Percentiles rank a stretch among this genome's conserved stretches.
phyloP scores from a whole-genome alignment of 2,113 vertebrate genomes.

The Silurus asotus region DNA sequence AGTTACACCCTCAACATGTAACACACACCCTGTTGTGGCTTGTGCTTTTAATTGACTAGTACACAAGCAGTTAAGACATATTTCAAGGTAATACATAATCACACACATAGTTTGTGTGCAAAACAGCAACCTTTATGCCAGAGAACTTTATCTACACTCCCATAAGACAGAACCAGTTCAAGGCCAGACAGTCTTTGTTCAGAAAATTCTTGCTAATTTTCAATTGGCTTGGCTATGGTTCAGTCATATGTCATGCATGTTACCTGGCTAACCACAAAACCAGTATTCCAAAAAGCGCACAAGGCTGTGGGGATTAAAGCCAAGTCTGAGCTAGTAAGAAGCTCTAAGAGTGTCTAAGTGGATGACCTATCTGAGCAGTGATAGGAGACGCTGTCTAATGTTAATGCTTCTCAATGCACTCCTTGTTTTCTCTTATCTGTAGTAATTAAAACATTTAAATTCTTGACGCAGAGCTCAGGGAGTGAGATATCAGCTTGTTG shows the following conservation, averaged over 20 bases:
- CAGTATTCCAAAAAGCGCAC: slow-evolving; percentile 51
- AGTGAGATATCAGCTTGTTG: slow-evolving; percentile 59
- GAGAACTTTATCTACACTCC: slow-evolving; percentile 33
- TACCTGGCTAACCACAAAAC: slow-evolving; percentile 40
- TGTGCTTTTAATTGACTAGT: slow-evolving; percentile 3
- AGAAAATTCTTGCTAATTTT: slow-evolving; percentile 1
- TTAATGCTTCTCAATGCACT: slow-evolving; percentile 64
- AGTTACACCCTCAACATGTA: background rate
- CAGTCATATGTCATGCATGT: slow-evolving; percentile 32
- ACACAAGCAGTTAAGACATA: background rate
- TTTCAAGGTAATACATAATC: slow-evolving; percentile 14
- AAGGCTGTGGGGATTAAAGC: slow-evolving; percentile 39
- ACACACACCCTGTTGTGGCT: slow-evolving; percentile 4
- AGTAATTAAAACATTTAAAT: slow-evolving; percentile 79
- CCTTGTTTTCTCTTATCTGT: slow-evolving; percentile 74
- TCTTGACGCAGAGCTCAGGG: slow-evolving; percentile 62
- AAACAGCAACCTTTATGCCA: slow-evolving; percentile 6
- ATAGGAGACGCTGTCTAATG: slow-evolving; percentile 65
- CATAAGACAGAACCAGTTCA: slow-evolving; percentile 49
- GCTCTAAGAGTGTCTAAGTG: slow-evolving; percentile 69
- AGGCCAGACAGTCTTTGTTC: slow-evolving; percentile 51
- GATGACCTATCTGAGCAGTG: slow-evolving; percentile 65
- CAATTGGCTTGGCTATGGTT: background rate
- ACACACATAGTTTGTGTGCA: background rate
- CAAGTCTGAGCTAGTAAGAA: slow-evolving; percentile 51